A percentile compares a stretch with the other conserved stretches of the same genome.
These are phyloP conservation scores for Patella depressa DNA, from an alignment of 2,888 invertebrate species.

Conservation along the genomic window DNA sequence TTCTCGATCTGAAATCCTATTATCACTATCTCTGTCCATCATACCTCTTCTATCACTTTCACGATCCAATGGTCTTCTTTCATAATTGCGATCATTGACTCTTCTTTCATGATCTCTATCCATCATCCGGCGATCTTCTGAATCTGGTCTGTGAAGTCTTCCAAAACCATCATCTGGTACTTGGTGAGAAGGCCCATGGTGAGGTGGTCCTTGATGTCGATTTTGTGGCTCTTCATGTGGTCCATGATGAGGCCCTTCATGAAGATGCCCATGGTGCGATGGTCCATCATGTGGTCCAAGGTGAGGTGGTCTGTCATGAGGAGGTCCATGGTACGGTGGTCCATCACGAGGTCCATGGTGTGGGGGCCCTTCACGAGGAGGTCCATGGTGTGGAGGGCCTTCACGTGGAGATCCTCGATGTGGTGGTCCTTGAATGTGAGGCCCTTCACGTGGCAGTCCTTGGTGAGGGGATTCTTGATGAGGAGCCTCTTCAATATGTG, in stretches of 20 bases:
- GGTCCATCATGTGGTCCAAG: not conserved
- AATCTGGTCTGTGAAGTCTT: too few relatives aligned
- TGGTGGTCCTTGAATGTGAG: constrained; percentile 14
- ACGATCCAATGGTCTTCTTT: constrained; percentile 11
- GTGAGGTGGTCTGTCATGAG: not conserved
- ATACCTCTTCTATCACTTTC: not conserved
- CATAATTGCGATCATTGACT: not conserved
- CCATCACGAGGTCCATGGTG: constrained; percentile 1
- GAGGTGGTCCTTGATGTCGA: not conserved
- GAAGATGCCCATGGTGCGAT: not conserved
- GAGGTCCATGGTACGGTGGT: not conserved
- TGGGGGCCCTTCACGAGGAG: not conserved
- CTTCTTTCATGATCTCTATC: too few relatives aligned
- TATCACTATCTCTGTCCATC: constrained; percentile 4
- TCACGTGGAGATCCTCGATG: constrained; percentile 17
- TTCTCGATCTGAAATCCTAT: constrained; percentile 3
- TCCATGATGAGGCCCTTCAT: not conserved
- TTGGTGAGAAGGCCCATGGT: too few relatives aligned
- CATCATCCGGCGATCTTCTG: too few relatives aligned
- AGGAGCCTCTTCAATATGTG: too few relatives aligned
- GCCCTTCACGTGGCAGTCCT: constrained; percentile 17
- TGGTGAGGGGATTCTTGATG: too few relatives aligned
- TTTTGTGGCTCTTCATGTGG: not conserved
- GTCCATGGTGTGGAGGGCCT: constrained; percentile 5
- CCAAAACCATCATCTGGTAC: too few relatives aligned